Conservation (phyloP, 1,140 invertebrate species). For the Ladona fulva region DNA sequence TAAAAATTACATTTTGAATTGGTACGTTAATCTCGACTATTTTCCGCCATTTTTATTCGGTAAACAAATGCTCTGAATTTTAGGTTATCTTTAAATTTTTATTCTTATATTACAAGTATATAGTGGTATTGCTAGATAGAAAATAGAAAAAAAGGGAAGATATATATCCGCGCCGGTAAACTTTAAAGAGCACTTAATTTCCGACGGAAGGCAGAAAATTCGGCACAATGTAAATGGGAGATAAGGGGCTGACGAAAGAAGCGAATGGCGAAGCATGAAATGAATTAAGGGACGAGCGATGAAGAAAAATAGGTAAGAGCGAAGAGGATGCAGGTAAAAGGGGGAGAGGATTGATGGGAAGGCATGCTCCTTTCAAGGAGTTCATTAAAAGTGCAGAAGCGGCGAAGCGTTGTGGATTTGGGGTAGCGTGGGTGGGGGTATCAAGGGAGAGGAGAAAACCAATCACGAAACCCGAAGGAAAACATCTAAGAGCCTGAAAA, state of each 20-base stretch:
- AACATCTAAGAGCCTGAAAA: not conserved
- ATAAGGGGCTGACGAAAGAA: not conserved
- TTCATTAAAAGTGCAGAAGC: not conserved
- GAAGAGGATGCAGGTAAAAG: too few species aligned
- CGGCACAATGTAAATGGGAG: too few species aligned
- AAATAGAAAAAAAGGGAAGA: not conserved
- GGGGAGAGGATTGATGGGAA: not conserved
- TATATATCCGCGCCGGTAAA: too few species aligned
- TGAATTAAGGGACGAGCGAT: not conserved
- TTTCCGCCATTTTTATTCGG: too few species aligned
- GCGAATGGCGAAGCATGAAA: not conserved
- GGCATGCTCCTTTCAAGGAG: not conserved
- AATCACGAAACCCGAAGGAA: not conserved
- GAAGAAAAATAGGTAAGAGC: not conserved
- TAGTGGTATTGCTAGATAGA: too few species aligned
- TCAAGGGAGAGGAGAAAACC: not conserved
- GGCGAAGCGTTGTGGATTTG: not conserved
- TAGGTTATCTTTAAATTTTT: too few species aligned
- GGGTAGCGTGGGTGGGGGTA: not conserved
- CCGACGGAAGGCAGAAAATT: too few species aligned
- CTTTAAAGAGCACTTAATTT: too few species aligned
- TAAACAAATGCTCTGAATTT: too few species aligned
- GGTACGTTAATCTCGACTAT: too few species aligned
- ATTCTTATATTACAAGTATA: too few species aligned
- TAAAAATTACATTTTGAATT: too few species aligned